Conservation (phyloP, 2,113 vertebrate genomes). For the Gymnarchus niloticus region DNA sequence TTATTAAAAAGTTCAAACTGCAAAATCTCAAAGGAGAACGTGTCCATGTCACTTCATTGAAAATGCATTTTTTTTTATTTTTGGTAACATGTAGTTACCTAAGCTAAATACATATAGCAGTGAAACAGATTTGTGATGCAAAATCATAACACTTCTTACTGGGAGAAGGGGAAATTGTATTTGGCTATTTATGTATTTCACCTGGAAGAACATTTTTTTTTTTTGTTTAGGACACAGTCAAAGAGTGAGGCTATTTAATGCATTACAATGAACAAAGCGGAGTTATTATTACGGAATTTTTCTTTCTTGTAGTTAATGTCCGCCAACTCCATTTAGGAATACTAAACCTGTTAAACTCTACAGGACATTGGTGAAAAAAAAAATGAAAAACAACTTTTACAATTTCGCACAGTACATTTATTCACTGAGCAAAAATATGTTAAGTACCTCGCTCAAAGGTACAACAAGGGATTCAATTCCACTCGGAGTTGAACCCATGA, state of each 20-base stretch:
- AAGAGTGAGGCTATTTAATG: background rate
- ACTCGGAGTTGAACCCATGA: background rate
- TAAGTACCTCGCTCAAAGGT: background rate
- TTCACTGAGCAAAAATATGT: background rate
- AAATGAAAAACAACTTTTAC: too few species aligned
- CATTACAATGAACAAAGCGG: background rate
- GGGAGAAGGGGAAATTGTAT: background rate
- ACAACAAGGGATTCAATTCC: background rate
- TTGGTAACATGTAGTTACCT: background rate
- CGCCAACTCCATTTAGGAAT: background rate
- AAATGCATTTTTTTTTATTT: background rate
- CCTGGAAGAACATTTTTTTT: background rate
- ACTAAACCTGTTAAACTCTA: background rate
- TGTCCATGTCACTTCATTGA: background rate
- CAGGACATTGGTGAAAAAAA: background rate
- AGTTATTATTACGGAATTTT: background rate
- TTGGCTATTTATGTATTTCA: background rate
- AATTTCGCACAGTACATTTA: background rate
- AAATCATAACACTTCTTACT: background rate
- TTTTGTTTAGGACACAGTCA: background rate
- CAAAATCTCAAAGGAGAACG: background rate
- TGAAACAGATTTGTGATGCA: conserved; percentile 4
- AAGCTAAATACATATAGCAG: background rate
- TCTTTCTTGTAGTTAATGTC: background rate
- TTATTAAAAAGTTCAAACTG: background rate